phyloP scores from a whole-genome alignment of 1,140 invertebrate species.

The Zophobas morio region DNA sequence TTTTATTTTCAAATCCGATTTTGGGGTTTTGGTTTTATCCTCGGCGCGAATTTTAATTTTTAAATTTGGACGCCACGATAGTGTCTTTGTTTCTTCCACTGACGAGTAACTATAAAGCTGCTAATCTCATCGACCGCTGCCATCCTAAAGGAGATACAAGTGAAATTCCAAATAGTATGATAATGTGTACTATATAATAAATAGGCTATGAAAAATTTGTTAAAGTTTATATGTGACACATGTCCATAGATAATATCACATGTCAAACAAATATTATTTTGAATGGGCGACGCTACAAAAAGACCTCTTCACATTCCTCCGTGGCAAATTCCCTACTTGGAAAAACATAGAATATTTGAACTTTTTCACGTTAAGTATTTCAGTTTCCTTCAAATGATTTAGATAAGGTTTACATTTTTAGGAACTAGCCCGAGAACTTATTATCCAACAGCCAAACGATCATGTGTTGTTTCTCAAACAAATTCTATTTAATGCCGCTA shows the following conservation, averaged over 20 bases:
- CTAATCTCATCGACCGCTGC: too few species aligned
- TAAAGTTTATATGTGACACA: too few species aligned
- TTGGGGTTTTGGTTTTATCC: too few species aligned
- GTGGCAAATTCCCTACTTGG: conserved; percentile 69
- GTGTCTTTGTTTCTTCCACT: too few species aligned
- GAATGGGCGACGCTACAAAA: conserved; percentile 64
- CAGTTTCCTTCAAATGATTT: conserved; percentile 32
- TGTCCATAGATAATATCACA: background rate
- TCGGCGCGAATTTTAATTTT: too few species aligned
- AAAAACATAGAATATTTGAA: conserved; percentile 71
- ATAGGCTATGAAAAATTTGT: too few species aligned
- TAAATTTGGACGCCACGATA: too few species aligned
- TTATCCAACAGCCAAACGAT: conserved; percentile 70
- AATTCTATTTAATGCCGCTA: conserved; percentile 66
- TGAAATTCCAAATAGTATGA: too few species aligned
- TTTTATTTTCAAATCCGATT: too few species aligned
- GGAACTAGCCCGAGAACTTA: conserved; percentile 69
- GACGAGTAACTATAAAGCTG: too few species aligned
- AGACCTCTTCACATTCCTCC: conserved; percentile 64
- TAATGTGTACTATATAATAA: too few species aligned
- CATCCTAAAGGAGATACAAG: too few species aligned
- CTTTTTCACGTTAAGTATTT: conserved; percentile 67
- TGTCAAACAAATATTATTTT: conserved; percentile 16
- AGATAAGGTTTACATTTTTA: conserved; percentile 37
- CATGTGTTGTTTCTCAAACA: conserved; percentile 70